Evolutionary conservation across 2,797 vertebrate genomes (phyloP).

Genomic region (Erethizon dorsatum): DNA sequence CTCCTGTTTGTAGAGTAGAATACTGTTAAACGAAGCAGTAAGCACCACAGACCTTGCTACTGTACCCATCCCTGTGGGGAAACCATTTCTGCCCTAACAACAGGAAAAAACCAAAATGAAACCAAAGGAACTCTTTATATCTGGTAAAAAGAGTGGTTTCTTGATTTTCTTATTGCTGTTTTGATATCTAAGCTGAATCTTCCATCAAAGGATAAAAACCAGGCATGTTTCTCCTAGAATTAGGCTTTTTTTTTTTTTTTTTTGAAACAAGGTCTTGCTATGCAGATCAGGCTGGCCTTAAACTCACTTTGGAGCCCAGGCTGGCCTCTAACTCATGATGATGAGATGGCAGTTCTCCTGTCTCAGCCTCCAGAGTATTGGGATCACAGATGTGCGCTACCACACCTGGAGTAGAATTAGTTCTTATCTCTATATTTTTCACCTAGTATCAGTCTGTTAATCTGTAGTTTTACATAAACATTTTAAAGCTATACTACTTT

Average conservation of each 20-base stretch:
- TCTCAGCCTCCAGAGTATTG: too few species aligned
- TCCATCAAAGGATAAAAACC: background rate
- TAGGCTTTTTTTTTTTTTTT: background rate
- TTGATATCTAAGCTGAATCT: background rate
- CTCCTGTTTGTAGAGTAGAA: background rate
- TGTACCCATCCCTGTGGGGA: background rate
- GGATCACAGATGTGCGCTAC: too few species aligned
- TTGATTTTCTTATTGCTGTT: background rate
- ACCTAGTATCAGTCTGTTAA: background rate
- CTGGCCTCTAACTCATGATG: too few species aligned
- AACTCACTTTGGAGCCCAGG: too few species aligned
- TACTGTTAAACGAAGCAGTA: background rate
- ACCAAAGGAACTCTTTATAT: background rate
- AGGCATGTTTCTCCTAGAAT: background rate
- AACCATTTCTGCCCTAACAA: background rate
- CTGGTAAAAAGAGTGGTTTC: background rate
- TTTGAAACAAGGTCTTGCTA: too few species aligned
- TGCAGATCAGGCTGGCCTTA: too few species aligned
- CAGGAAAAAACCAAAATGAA: background rate
- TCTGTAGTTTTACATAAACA: constrained; percentile 60
- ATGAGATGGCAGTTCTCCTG: too few species aligned
- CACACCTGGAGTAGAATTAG: too few species aligned
- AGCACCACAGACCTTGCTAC: background rate
- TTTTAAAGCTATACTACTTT: constrained; percentile 71
- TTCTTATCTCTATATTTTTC: background rate